Base-by-base conservation (phyloP, 2,797 vertebrate genomes). In the Enteromius trimaculatus region DNA sequence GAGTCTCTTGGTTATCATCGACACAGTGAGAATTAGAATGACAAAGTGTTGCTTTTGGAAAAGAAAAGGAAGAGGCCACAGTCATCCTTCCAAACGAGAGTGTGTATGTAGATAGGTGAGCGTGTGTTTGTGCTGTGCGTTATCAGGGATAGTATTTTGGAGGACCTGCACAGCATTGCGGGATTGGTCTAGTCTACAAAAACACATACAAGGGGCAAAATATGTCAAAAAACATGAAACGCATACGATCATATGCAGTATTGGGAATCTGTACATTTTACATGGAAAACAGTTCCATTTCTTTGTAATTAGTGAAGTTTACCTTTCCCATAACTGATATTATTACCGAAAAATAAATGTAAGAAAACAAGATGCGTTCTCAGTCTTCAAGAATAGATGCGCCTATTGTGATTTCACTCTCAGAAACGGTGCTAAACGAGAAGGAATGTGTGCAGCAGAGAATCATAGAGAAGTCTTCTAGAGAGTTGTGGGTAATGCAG, bases 251-350 rank as follows among this genome's bases (percentile, higher is more conserved):
- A 96, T 97, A 96, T 96, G 97, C 95, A 96, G 97, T 97, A 96
- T 84, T 55, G 95, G 96, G 96, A 96, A 96, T 97, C 95, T 98
- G 97, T 97, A 99, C 97, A 99, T 96, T 95, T 94, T 97, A 99
- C 96, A 98, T 95, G 95, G 94, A 95, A 95, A 97, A 95, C 94
- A 95, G 96, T 97, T 93, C 81, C 92, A 95, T 95, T 93, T 95
- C 94, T 96, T 95, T 96, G 95, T 94, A 95, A 96, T 96, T 96
- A 97, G 95, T 90, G 93, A 88, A 84, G 91, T 89, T 91, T 92
- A 91, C 89, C 79, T 84, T 90, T 92, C 89, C 60, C 77, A 91
- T 89, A 92, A 92, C 91, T 89, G 91, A 93, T 92, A 91, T 66
- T 83, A 62, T 91, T 90, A 93, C 92, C 90, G 92, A 92, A 93